Conservation (phyloP, 1,140 invertebrate species). For the Drosophila carrolli region DNA sequence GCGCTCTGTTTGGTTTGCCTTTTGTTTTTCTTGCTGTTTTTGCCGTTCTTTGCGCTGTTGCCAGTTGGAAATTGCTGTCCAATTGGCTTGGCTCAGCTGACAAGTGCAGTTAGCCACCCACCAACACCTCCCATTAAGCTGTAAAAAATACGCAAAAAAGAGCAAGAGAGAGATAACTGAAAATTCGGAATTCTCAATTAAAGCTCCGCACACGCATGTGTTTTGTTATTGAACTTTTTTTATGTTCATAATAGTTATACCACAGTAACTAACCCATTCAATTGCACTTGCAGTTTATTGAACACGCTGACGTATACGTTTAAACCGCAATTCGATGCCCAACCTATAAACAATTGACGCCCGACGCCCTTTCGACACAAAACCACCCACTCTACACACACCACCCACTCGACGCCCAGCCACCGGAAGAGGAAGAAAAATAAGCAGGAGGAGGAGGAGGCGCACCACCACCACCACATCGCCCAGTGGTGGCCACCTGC, state of each 20-base stretch:
- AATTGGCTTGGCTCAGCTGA: slow-evolving; percentile 47
- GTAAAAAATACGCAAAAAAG: slow-evolving; percentile 6
- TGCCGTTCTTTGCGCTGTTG: slow-evolving; percentile 12
- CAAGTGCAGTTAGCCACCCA: slow-evolving; percentile 47
- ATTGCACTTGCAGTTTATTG: slow-evolving; percentile 46
- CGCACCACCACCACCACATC: background rate
- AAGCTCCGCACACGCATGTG: slow-evolving; percentile 5
- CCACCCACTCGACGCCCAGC: slow-evolving; percentile 4
- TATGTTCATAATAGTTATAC: slow-evolving; percentile 5
- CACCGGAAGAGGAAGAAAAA: background rate
- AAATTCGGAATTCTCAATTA: slow-evolving; percentile 15
- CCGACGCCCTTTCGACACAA: background rate
- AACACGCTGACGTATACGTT: slow-evolving; percentile 49
- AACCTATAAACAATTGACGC: slow-evolving; percentile 27
- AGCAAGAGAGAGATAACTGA: background rate
- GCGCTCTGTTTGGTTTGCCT: slow-evolving; percentile 26
- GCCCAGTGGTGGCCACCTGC: slow-evolving; percentile 31
- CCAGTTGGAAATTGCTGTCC: slow-evolving; percentile 23
- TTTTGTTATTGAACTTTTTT: slow-evolving; percentile 2
- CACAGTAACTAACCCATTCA: background rate
- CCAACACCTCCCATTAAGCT: slow-evolving; percentile 5
- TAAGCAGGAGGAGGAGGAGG: slow-evolving; percentile 10
- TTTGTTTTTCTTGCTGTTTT: slow-evolving; percentile 9
- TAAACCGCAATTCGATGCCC: slow-evolving; percentile 47
- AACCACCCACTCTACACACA: background rate